Conservation (phyloP, 2,888 invertebrate species). For the Hydroisotoma schaefferi region DNA sequence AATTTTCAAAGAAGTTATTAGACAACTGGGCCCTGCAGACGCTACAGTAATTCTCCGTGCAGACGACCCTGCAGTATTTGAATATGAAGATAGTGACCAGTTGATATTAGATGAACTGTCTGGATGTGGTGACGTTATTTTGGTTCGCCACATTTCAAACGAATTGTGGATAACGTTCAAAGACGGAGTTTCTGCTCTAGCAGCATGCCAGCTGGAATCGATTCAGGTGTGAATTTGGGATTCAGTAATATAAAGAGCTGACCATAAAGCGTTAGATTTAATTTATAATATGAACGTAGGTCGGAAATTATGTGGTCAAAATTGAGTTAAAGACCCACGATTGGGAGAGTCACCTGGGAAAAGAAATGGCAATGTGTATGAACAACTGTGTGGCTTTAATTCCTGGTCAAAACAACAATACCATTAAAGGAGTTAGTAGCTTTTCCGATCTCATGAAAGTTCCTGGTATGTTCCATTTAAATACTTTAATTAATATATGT, state of each 20-base stretch:
- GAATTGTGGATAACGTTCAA: constrained; percentile 90
- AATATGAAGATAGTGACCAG: constrained; percentile 42
- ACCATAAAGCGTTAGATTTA: no score
- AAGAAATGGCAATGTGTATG: constrained; percentile 77
- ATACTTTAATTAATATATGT: background rate
- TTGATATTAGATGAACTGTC: constrained; percentile 68
- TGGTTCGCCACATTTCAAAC: constrained; percentile 84
- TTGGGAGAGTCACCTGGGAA: constrained; percentile 77
- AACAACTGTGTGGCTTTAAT: constrained; percentile 75
- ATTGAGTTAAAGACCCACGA: constrained; percentile 76
- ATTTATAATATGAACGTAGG: no score
- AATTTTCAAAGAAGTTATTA: constrained; percentile 79
- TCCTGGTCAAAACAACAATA: constrained; percentile 44
- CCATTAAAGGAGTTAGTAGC: constrained; percentile 31
- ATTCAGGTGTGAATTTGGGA: constrained; percentile 57
- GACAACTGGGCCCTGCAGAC: constrained; percentile 89
- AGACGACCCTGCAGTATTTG: constrained; percentile 42
- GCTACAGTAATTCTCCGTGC: constrained; percentile 71
- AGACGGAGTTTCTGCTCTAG: constrained; percentile 81
- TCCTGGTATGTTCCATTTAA: constrained; percentile 12
- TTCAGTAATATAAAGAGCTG: no score
- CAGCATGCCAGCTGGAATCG: constrained; percentile 59
- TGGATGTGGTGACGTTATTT: constrained; percentile 81
- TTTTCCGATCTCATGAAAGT: constrained; percentile 46
- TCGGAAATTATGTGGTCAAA: constrained; percentile 57